These are phyloP conservation scores for Cryptus armator DNA, from an alignment of 2,888 invertebrate species.

Conservation along the genomic window DNA sequence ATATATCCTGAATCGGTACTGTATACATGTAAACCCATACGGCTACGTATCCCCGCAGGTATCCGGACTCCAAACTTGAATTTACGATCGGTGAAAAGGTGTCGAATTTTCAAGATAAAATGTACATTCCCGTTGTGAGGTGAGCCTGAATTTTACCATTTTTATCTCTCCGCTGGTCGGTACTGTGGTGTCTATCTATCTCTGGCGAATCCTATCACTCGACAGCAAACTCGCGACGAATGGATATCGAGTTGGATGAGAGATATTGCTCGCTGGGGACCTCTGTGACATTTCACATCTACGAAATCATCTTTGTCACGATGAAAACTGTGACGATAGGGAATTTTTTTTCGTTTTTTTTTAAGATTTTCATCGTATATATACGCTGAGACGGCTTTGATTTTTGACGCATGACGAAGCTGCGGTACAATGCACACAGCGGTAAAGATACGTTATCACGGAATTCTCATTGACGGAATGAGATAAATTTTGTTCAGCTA, in stretches of 20 bases:
- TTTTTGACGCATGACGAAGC: no score
- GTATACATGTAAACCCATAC: not conserved
- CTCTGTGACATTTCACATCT: conserved; percentile 12
- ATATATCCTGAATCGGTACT: not conserved
- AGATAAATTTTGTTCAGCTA: not conserved
- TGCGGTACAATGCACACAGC: no score
- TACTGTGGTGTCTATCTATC: conserved; percentile 15
- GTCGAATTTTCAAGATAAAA: conserved; percentile 18
- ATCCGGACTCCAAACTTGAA: conserved; percentile 1
- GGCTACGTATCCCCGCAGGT: no score
- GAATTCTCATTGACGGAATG: not conserved
- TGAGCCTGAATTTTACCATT: conserved; percentile 28
- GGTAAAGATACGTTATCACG: not conserved
- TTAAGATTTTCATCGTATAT: no score
- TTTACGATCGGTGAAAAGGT: not conserved
- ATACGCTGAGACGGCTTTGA: no score
- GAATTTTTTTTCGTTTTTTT: not conserved
- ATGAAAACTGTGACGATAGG: not conserved
- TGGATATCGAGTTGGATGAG: not conserved
- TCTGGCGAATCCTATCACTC: conserved; percentile 20
- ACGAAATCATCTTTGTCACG: conserved; percentile 1
- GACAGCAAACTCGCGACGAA: conserved; percentile 4
- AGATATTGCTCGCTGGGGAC: conserved; percentile 9
- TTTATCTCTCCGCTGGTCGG: conserved; percentile 19
- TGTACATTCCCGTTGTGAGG: not conserved